These are phyloP conservation scores for Paramisgurnus dabryanus DNA, from an alignment of 2,113 vertebrate species.

Conservation along the genomic window DNA sequence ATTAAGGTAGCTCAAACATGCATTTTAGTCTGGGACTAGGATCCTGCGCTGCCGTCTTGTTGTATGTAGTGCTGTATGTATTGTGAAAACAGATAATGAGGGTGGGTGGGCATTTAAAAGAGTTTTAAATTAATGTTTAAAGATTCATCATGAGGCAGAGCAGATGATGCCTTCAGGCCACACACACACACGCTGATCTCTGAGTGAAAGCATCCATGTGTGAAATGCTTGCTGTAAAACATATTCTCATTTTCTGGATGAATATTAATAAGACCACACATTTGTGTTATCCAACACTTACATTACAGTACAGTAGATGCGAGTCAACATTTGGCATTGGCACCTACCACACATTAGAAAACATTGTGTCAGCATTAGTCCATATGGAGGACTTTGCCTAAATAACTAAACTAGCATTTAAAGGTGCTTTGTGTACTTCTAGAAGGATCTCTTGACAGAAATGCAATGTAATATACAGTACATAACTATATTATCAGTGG, in stretches of 20 bases:
- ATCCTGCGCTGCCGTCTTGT: neutral
- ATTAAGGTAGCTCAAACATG: too few species aligned
- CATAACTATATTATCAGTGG: too few species aligned
- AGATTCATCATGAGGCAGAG: neutral
- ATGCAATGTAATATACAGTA: too few species aligned
- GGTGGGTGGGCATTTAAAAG: neutral
- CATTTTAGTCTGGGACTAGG: too few species aligned
- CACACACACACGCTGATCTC: neutral
- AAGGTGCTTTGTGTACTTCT: too few species aligned
- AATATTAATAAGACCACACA: slow-evolving; percentile 36
- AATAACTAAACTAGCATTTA: neutral
- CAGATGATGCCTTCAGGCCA: slow-evolving; percentile 24
- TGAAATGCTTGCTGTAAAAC: slow-evolving; percentile 31
- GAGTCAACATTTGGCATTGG: neutral
- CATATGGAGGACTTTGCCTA: neutral
- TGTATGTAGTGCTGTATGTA: neutral
- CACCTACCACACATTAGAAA: neutral
- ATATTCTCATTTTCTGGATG: slow-evolving; percentile 17
- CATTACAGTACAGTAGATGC: neutral
- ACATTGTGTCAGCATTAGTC: neutral
- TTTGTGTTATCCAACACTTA: neutral
- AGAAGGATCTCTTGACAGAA: too few species aligned
- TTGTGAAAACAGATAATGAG: neutral
- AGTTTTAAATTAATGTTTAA: slow-evolving; percentile 60
- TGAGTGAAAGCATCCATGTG: slow-evolving; percentile 34